Base-by-base conservation (phyloP, 2,888 invertebrate genomes). In the Agrochola lychnidis region DNA sequence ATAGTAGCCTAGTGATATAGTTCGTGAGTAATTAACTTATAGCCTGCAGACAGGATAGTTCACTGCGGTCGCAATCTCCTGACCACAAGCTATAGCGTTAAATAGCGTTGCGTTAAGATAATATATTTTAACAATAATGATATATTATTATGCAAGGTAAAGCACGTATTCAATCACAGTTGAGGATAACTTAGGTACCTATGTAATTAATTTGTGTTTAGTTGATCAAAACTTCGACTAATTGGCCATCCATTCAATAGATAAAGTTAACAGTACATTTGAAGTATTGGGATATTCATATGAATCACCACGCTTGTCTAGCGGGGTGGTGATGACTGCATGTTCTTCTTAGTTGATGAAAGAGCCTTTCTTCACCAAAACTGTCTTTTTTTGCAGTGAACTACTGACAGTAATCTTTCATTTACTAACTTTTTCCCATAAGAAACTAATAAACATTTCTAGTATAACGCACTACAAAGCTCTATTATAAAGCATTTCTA, bases 121-220 rank as follows among this genome's bases (percentile, higher is more conserved):
- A 70, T 40, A 9, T 36, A 61, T 30, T 59, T 25, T 10, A 63
- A 25, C 22, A 30, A 16, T 36, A 19, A 16, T 53, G 67, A 63
- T 70, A 67, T 5, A 66, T 69, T 59, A 56, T 71, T 84, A 73
- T 51, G 75, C 66, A 79, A 83, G 72, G 48, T 67, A 25, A 22
- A 36, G 42, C 68, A 66, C 51, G 40, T 40, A 61, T 22, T 80
- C 61, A 84, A 75, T 76, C 82, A 57, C 62, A 30, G 73, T 56
- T 42, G 57, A 76, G 82, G 85, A 84, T 76, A 84, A 73, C 45
- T 36, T 36, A 67, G 22, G 22, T 51, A 30, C 2, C 14, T 4
- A 30, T 16, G 25, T 59, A 57, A 74, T 68, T 61, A 76, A 63
- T 71, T 79, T n/a, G 42, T 25, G 57, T 72, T 70, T 25, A 66